These are phyloP conservation scores for Iphiclides podalirius DNA, from an alignment of 2,888 invertebrate genomes.

Conservation along the genomic window DNA sequence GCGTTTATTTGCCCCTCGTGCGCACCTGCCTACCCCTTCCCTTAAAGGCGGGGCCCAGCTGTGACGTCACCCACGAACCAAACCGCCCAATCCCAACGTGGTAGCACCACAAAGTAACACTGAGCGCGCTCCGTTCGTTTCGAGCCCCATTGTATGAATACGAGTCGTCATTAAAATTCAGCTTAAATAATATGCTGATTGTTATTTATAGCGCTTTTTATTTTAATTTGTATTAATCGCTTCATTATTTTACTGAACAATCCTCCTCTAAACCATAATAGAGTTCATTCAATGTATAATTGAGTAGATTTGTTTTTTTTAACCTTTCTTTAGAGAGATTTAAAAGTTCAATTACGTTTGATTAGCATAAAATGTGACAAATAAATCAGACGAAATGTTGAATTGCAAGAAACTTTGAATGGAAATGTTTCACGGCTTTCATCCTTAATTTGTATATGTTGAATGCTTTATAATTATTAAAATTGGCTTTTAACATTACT, in stretches of 20 bases:
- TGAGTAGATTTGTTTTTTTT: not conserved
- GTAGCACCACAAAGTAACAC: not conserved
- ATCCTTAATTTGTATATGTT: too few relatives aligned
- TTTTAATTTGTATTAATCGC: constrained; percentile 1
- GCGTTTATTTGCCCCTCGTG: constrained; percentile 1
- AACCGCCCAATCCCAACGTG: constrained; percentile 6
- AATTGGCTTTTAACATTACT: too few relatives aligned
- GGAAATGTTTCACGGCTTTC: too few relatives aligned
- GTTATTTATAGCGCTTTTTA: constrained; percentile 7
- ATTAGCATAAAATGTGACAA: too few relatives aligned
- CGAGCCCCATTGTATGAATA: not conserved
- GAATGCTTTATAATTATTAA: too few relatives aligned
- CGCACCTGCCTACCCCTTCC: constrained; percentile 19
- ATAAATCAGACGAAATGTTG: too few relatives aligned
- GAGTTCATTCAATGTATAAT: not conserved
- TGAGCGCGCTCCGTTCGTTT: not conserved
- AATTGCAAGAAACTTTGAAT: too few relatives aligned
- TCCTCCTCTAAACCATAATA: not conserved
- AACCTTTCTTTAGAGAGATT: not conserved
- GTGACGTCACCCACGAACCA: not conserved
- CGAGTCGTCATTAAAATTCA: not conserved
- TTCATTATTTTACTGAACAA: not conserved
- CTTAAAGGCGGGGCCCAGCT: constrained; percentile 8
- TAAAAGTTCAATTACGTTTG: too few relatives aligned
- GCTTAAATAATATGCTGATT: constrained; percentile 2